phyloP scores from a whole-genome alignment of 2,888 invertebrate species.

The Cryptocephalus moraei region DNA sequence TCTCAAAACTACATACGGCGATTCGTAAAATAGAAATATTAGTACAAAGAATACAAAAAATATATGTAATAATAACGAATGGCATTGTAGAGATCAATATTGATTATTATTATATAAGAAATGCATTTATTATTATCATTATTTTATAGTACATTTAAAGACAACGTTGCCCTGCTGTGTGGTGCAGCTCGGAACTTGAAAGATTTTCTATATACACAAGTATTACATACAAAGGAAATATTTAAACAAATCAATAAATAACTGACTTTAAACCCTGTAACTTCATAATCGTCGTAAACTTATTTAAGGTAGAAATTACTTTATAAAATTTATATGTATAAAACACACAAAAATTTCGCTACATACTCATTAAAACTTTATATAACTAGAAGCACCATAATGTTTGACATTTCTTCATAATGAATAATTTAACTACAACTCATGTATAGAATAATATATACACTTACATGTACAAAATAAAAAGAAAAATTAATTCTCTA shows the following conservation, averaged over 20 bases:
- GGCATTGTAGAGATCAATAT: constrained; percentile 35
- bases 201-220: constrained; percentile 20
- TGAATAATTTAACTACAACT: constrained; percentile 20
- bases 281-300: constrained; percentile 19
- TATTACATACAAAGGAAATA: constrained; percentile 17
- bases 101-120: constrained; percentile 12
- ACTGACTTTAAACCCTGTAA: constrained; percentile 28
- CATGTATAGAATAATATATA: no score
- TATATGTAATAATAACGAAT: constrained; percentile 22
- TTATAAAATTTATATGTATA: constrained; percentile 23
- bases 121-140: constrained; percentile 8
- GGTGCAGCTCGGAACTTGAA: constrained; percentile 15
- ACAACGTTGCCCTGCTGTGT: no score
- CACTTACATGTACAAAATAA: no score
- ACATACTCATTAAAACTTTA: constrained; percentile 19
- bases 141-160: constrained; percentile 1
- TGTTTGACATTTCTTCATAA: constrained; percentile 30
- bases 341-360: constrained; percentile 27
- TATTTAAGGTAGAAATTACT: constrained; percentile 24
- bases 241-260: constrained; percentile 17
- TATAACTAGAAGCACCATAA: constrained; percentile 32
- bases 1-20: constrained; percentile 16
- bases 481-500: constrained; percentile 5
- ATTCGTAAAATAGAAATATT: constrained; percentile 18
- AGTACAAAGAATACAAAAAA: constrained; percentile 29